Percentiles rank a stretch among this genome's conserved stretches.
These are phyloP conservation scores for Achroia grisella DNA, from an alignment of 1,140 invertebrate genomes.

Conservation along the genomic window DNA sequence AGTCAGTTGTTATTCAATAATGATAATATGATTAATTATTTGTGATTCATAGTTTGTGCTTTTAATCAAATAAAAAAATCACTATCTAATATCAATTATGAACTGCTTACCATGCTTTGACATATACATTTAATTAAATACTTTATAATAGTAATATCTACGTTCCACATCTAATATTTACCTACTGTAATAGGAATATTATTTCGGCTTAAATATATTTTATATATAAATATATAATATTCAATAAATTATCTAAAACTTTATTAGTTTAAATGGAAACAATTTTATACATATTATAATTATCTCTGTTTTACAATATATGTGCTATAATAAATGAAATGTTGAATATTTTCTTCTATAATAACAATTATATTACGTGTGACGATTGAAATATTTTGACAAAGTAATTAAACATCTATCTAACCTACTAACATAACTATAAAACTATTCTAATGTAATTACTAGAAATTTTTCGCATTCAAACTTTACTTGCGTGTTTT, in stretches of 20 bases:
- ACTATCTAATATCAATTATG: constrained; percentile 15
- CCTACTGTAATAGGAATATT: constrained; percentile 32
- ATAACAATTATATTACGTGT: too few species aligned
- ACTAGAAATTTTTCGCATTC: too few species aligned
- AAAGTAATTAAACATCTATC: too few species aligned
- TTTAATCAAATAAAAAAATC: constrained; percentile 11
- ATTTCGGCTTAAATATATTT: constrained; percentile 8
- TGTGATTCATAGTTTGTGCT: constrained; percentile 14
- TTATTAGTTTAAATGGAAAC: too few species aligned
- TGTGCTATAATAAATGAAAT: too few species aligned
- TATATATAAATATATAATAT: constrained; percentile 7
- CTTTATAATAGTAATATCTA: constrained; percentile 17
- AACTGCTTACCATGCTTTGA: constrained; percentile 17
- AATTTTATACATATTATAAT: too few species aligned
- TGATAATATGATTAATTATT: neutral
- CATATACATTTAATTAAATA: constrained; percentile 16
- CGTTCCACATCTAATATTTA: constrained; percentile 22
- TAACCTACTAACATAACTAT: too few species aligned
- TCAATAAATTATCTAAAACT: neutral
- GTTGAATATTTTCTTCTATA: too few species aligned
- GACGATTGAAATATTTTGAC: too few species aligned
- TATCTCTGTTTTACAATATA: too few species aligned
- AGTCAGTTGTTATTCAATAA: constrained; percentile 11
- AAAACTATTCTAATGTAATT: too few species aligned
- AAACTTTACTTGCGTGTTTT: too few species aligned